Conservation (phyloP, 2,797 vertebrate genomes). For the Macropodus opercularis region DNA sequence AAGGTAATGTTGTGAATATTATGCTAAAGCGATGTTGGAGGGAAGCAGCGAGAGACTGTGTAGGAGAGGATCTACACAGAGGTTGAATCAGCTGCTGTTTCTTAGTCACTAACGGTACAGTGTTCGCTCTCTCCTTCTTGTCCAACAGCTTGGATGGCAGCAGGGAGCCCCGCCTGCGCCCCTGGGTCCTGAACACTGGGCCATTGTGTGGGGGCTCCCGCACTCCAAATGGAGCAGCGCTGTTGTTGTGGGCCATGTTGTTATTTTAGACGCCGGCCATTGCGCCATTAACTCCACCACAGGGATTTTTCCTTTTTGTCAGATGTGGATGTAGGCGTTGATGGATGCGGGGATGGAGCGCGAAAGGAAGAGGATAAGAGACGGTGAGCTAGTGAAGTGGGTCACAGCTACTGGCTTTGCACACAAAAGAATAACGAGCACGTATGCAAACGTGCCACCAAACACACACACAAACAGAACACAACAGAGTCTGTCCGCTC, state of each 20-base stretch:
- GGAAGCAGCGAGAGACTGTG: not conserved
- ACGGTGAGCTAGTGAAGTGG: slow-evolving; percentile 62
- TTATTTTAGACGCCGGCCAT: slow-evolving; percentile 75
- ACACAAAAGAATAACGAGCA: slow-evolving; percentile 56
- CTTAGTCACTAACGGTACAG: slow-evolving; percentile 22
- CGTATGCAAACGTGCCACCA: slow-evolving; percentile 56
- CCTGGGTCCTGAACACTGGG: slow-evolving; percentile 70
- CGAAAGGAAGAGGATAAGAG: slow-evolving; percentile 33
- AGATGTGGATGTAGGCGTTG: slow-evolving; percentile 51
- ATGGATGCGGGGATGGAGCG: slow-evolving; percentile 39
- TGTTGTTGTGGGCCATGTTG: slow-evolving; percentile 74
- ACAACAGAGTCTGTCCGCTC: slow-evolving; percentile 49
- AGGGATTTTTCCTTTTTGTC: slow-evolving; percentile 52
- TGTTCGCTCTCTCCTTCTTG: slow-evolving; percentile 54
- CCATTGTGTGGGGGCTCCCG: slow-evolving; percentile 72
- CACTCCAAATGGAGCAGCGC: slow-evolving; percentile 68
- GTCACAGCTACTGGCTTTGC: slow-evolving; percentile 52
- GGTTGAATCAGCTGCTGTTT: slow-evolving; percentile 1
- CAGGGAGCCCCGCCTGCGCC: slow-evolving; percentile 67
- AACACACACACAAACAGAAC: slow-evolving; percentile 30
- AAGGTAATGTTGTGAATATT: slow-evolving; percentile 25
- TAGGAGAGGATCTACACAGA: slow-evolving; percentile 16
- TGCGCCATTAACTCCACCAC: slow-evolving; percentile 59
- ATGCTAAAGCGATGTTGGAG: not conserved
- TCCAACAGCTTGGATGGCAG: slow-evolving; percentile 67